Percentiles rank a stretch among this genome's conserved stretches.
Conservation (phyloP, 2,888 invertebrate genomes). For the Epinotia bilunana region DNA sequence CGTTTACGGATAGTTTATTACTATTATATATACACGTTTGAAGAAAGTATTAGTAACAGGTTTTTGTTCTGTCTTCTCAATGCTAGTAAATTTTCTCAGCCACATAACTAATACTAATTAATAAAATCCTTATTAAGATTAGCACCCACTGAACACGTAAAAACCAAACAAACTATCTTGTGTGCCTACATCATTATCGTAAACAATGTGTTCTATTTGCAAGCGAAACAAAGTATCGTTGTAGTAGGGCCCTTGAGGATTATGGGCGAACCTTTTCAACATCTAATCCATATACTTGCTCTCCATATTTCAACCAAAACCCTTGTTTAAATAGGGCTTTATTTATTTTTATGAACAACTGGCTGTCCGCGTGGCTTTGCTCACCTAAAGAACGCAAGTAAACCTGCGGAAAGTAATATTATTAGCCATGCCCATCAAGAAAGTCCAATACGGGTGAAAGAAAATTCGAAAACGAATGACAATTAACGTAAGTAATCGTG, state of each 20-base stretch:
- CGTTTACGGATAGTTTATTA: too few relatives aligned
- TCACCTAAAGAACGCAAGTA: too few relatives aligned
- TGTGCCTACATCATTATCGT: conserved; percentile 23
- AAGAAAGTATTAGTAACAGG: too few relatives aligned
- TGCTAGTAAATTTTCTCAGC: not conserved
- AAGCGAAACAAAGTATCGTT: conserved; percentile 27
- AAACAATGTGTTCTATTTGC: conserved; percentile 27
- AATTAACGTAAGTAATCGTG: too few relatives aligned
- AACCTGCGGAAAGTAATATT: too few relatives aligned
- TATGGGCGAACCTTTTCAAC: conserved; percentile 36
- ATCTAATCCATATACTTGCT: conserved; percentile 28
- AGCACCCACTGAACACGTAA: not conserved
- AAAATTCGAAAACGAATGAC: too few relatives aligned
- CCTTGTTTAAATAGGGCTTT: conserved; percentile 22
- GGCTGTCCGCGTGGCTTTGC: too few relatives aligned
- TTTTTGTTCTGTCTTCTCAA: not conserved
- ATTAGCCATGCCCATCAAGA: too few relatives aligned
- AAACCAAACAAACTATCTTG: conserved; percentile 12
- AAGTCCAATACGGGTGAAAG: too few relatives aligned
- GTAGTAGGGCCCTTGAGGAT: conserved; percentile 30
- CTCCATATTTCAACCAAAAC: conserved; percentile 19
- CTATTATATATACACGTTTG: too few relatives aligned
- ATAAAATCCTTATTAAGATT: not conserved
- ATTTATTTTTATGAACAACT: conserved; percentile 12
- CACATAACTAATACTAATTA: not conserved